Evolutionary conservation across 2,113 vertebrate species (phyloP).

Genomic region (Canis aureus): DNA sequence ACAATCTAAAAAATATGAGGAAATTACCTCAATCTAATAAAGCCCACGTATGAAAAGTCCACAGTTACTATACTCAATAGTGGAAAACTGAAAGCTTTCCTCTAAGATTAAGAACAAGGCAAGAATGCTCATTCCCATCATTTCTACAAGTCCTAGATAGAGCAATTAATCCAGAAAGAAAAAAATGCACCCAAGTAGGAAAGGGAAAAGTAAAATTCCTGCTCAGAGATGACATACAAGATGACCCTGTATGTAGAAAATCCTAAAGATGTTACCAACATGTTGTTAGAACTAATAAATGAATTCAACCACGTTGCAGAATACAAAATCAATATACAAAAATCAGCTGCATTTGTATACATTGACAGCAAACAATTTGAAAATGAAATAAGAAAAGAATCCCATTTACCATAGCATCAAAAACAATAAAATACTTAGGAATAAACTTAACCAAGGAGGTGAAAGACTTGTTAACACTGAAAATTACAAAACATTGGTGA

Average conservation of each 20-base stretch:
- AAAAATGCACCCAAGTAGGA: background rate
- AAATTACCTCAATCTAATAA: background rate
- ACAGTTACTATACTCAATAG: background rate
- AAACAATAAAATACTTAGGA: background rate
- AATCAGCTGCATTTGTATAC: background rate
- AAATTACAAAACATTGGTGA: background rate
- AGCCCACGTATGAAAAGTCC: background rate
- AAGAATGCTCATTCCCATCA: background rate
- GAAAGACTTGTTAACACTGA: background rate
- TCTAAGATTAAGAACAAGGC: background rate
- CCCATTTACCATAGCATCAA: background rate
- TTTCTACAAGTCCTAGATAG: background rate
- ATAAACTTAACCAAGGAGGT: background rate
- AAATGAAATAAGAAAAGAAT: background rate
- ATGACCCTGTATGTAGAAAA: background rate
- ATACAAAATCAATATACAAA: background rate
- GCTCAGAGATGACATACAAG: background rate
- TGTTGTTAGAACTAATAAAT: background rate
- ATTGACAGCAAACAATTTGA: background rate
- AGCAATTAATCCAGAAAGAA: background rate
- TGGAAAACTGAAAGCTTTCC: background rate
- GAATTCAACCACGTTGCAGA: background rate
- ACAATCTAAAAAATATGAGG: background rate
- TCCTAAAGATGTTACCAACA: background rate
- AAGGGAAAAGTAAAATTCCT: background rate